Conservation (phyloP, 2,113 vertebrate species). For the Podarcis cretensis region DNA sequence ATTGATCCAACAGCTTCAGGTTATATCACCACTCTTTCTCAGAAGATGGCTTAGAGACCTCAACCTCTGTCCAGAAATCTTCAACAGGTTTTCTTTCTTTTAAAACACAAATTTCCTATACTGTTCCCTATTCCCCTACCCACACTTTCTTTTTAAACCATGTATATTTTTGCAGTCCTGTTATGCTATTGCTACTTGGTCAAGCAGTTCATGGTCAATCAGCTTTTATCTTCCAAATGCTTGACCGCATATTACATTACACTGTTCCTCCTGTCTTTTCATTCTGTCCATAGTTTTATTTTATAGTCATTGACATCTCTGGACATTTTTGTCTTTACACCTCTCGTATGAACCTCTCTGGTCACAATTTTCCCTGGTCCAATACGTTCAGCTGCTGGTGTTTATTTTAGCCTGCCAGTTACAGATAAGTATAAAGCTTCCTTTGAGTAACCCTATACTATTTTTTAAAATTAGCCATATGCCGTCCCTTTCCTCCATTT, state of each 20-base stretch:
- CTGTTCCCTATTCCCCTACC: not conserved
- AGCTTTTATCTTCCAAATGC: slow-evolving; percentile 23
- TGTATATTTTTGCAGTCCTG: not conserved
- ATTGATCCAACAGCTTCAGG: slow-evolving; percentile 20
- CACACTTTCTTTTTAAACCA: not conserved
- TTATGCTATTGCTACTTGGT: not conserved
- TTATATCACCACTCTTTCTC: slow-evolving; percentile 9
- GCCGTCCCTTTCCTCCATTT: slow-evolving; percentile 6
- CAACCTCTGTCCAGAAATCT: not conserved
- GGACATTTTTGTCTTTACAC: not conserved
- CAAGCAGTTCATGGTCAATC: not conserved
- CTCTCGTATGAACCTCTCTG: not conserved
- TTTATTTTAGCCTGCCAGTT: slow-evolving; percentile 1
- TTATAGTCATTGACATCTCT: not conserved
- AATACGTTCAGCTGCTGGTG: not conserved
- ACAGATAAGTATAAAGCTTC: not conserved
- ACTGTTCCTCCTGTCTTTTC: slow-evolving; percentile 11
- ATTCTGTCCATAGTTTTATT: slow-evolving; percentile 17
- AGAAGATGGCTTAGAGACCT: not conserved
- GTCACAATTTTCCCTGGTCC: not conserved
- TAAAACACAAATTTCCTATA: not conserved
- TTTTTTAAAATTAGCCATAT: slow-evolving; percentile 21
- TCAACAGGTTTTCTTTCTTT: slow-evolving; percentile 1
- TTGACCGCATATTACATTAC: not conserved
- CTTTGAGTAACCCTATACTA: not conserved